Base-by-base conservation (phyloP, 2,113 vertebrate genomes). In the Corythoichthys haematopterus region DNA sequence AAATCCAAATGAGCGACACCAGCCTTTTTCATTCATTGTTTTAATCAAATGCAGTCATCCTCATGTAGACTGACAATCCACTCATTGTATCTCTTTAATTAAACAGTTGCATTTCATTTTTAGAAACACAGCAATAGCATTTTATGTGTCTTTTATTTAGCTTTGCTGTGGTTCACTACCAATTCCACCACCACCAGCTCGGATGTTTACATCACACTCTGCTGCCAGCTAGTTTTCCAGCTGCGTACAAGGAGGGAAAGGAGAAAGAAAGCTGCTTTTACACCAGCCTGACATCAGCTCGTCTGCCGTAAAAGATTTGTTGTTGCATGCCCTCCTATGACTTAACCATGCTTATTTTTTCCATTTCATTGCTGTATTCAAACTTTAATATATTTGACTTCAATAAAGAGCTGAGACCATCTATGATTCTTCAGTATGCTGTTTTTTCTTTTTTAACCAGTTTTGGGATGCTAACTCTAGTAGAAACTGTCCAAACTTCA, bases 341-440 rank as follows among this genome's bases (percentile, higher is more conserved):
- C 63, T 65, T 65, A 40, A 65, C 48, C 64, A 65, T n/a, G 16
- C n/a, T 40, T 65, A 13, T 62, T 62, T 62, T n/a, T 62, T 62
- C 60, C 20, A 62, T 62, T 62, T 46, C 43, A 62, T 62, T 60
- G 9, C 40, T 43, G 40, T 43, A 43, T 8, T n/a, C 38, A 15
- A 38, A 43, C 38, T 61, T 61, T 78, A 77, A 81, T 46, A 80
- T 71, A 78, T 83, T 84, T 85, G 72, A 80, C 82, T 88, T 88
- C 80, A 91, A 87, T 91, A 91, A 91, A 91, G 47, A 52, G 78
- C 87, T 89, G 69, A 78, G 80, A 84, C 79, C 68, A 76, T 74
- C 75, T 70, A 10, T 55, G n/a, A 62, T 47, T 78, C 65, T 66
- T 69, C 20, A 43, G 12, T 55, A 28, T 28, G 20, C 20, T 58